These are phyloP conservation scores for Acestrorhynchus altus DNA, from an alignment of 2,797 vertebrate species.

Conservation along the genomic window DNA sequence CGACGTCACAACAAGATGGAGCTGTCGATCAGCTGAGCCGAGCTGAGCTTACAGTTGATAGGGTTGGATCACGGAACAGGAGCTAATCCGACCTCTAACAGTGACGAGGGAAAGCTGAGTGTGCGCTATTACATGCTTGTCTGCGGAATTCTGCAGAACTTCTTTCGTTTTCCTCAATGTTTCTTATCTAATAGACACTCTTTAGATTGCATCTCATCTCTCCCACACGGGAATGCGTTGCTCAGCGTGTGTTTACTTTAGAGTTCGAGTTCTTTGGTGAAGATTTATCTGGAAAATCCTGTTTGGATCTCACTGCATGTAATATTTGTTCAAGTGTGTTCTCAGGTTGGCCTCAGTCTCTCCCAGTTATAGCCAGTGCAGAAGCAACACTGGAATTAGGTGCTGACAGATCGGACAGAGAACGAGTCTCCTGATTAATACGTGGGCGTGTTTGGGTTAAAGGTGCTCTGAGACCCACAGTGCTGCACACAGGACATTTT, in stretches of 20 bases:
- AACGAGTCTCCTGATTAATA: not conserved
- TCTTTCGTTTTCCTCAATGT: constrained; percentile 23
- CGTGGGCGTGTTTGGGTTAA: constrained; percentile 18
- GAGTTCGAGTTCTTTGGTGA: not conserved
- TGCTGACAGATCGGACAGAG: constrained; percentile 33
- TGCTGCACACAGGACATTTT: too few relatives aligned
- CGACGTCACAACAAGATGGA: constrained; percentile 72
- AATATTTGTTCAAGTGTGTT: constrained; percentile 34
- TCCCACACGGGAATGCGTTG: not conserved
- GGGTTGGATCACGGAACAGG: not conserved
- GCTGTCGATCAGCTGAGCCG: constrained; percentile 42
- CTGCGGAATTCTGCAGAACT: constrained; percentile 52
- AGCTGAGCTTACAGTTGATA: not conserved
- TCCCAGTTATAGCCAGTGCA: constrained; percentile 16
- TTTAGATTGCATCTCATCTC: constrained; percentile 16
- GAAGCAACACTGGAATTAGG: constrained; percentile 30
- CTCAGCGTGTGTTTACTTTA: not conserved
- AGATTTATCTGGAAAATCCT: constrained; percentile 7
- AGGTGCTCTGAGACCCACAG: too few relatives aligned
- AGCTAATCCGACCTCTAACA: constrained; percentile 29
- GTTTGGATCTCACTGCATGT: constrained; percentile 6
- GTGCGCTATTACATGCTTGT: constrained; percentile 67
- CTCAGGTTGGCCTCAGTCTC: constrained; percentile 30
- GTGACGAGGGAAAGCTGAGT: not conserved
- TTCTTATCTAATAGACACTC: constrained; percentile 9